These are phyloP conservation scores for Sarcophaga rosellei DNA, from an alignment of 2,888 invertebrate genomes.

Conservation along the genomic window DNA sequence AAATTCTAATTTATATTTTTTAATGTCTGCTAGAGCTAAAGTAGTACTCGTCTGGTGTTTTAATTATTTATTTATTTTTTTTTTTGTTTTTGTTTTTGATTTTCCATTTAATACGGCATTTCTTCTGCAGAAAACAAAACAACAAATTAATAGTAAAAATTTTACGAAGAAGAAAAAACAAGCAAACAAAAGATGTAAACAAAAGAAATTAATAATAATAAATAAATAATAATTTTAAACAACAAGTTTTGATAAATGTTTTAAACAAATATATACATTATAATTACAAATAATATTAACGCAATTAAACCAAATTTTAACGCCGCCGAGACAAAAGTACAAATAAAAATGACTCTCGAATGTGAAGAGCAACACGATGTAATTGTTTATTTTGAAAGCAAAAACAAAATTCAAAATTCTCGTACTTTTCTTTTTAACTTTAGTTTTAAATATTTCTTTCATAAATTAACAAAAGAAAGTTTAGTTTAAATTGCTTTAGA, in stretches of 20 bases:
- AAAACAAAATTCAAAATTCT: conserved; percentile 41
- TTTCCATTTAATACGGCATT: too few relatives aligned
- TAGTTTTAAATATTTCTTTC: conserved; percentile 40
- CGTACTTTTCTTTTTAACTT: conserved; percentile 33
- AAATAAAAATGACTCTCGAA: conserved; percentile 78
- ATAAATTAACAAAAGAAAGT: conserved; percentile 27
- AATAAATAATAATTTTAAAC: too few relatives aligned
- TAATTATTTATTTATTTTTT: neutral
- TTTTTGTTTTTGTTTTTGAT: too few relatives aligned
- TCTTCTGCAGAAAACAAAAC: neutral
- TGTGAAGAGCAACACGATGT: conserved; percentile 80
- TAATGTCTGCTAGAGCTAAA: conserved; percentile 1
- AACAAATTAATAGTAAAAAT: conserved; percentile 22
- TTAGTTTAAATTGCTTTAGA: neutral
- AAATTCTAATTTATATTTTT: neutral
- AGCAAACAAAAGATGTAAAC: conserved; percentile 3
- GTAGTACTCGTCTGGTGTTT: neutral
- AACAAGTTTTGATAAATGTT: too few relatives aligned
- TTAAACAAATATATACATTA: too few relatives aligned
- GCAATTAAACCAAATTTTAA: too few relatives aligned
- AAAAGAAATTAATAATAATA: too few relatives aligned
- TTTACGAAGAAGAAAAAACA: conserved; percentile 10
- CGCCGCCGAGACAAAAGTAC: conserved; percentile 1
- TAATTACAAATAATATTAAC: too few relatives aligned
- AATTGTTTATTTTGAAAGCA: conserved; percentile 71